Base-by-base conservation (phyloP, 2,113 vertebrate species). In the Terrapene triunguis region DNA sequence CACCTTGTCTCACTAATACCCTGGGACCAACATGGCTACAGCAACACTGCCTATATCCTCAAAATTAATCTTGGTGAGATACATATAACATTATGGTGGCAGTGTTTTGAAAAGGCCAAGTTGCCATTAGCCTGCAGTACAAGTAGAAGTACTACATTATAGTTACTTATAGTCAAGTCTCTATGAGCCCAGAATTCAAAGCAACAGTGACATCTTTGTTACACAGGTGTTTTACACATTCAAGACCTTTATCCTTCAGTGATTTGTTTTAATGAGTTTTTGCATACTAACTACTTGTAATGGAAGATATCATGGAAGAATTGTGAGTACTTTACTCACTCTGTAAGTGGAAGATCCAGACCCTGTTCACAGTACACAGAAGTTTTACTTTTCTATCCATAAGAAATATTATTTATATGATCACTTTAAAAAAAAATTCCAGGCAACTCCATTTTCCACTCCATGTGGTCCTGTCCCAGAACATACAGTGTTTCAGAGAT, bases 211-310 rank as follows among this genome's bases (percentile, higher is more conserved):
- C 84, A 85, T 57, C 25, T 84, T 54, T 53, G 53, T 57, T 44
- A 83, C 12, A 27, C 74, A 74, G 14, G 9, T 78, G 7, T n/a
- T 76, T 53, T 48, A 69, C 35, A 82, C 0, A 0, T 35, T 89
- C 76, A 38, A 81, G 55, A n/a, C 57, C 29, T n/a, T 80, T 80
- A 88, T n/a, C 35, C 32, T 32, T 76, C 42, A n/a, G 17, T 82
- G 62, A 51, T 62, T 82, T 80, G 16, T 65, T 81, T 72, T 82
- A 74, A 55, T 72, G 29, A 50, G 35, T 48, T 29, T 59, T 32
- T 65, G 38, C 29, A 69, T 44, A 44, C 48, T 59, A 21, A 47
- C 32, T 13, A 6, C 17, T 65, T 69, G 48, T 32, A 47, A 81
- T 25, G 25, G 57, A 65, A n/a, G 24, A 62, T 11, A 42, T 7